Percentiles rank a stretch among this genome's conserved stretches.
Conservation (phyloP, 2,113 vertebrate genomes). For the Salvelinus fontinalis region DNA sequence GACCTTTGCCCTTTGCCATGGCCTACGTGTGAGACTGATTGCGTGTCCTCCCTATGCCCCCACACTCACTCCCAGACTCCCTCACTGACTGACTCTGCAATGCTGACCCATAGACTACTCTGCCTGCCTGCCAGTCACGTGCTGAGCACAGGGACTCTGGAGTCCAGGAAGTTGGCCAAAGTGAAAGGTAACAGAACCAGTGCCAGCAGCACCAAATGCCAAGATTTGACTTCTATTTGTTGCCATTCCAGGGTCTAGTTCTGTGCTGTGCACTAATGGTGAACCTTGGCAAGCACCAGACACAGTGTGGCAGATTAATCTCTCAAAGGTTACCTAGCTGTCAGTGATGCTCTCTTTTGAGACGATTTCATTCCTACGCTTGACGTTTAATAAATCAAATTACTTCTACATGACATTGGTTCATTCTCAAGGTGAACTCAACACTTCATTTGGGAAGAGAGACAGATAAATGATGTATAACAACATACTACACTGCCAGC, state of each 20-base stretch:
- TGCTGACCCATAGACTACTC: background rate
- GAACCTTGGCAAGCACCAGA: constrained; percentile 17
- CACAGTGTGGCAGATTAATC: constrained; percentile 37
- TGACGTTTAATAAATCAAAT: background rate
- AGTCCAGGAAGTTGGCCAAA: constrained; percentile 44
- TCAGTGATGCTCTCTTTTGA: constrained; percentile 28
- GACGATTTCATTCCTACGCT: constrained; percentile 17
- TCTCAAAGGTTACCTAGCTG: constrained; percentile 22
- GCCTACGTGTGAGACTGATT: constrained; percentile 63
- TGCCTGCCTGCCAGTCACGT: constrained; percentile 21
- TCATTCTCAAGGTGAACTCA: constrained; percentile 8
- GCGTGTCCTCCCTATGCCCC: no score
- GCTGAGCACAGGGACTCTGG: constrained; percentile 32
- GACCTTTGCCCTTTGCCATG: constrained; percentile 39
- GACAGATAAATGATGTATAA: background rate
- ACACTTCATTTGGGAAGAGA: background rate
- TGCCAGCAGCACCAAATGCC: constrained; percentile 43
- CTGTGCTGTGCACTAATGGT: constrained; percentile 19
- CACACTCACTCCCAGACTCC: background rate
- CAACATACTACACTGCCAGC: no score
- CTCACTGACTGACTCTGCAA: background rate
- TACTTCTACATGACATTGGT: background rate
- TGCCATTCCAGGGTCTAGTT: constrained; percentile 12
- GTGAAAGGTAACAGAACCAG: constrained; percentile 48
- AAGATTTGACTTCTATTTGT: constrained; percentile 21